Base-by-base conservation (phyloP, 1,140 invertebrate species). In the Muscidifurax raptorellus region DNA sequence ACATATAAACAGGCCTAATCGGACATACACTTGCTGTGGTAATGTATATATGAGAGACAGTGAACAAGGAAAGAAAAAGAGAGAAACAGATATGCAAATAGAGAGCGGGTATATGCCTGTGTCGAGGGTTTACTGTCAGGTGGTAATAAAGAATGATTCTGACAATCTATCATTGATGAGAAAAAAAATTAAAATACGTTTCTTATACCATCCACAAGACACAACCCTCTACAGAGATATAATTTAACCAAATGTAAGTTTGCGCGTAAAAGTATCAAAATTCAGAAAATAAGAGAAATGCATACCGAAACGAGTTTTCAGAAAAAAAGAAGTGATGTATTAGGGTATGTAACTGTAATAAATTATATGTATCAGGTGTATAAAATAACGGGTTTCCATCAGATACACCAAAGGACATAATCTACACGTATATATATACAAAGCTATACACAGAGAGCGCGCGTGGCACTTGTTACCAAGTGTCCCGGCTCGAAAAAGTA, bases 341-440 rank as follows among this genome's bases (percentile, higher is more conserved):
- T 47, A 47, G 36, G 74, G 44, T 28, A n/a, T n/a, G 22, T 76
- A 76, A 76, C 74, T 40, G 74, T 47, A 76, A 76, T 76, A 47
- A 44, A 76, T 76, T n/a, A 76, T 47, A 76, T 47, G 32, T 47
- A 47, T 76, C 36, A 76, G 52, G 52, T 59, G 22, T 59, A 76
- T 40, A 74, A n/a, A n/a, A 76, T 76, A 76, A 76, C 74, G 74
- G 40, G 40, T n/a, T 7, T 75, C 36, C 47, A n/a, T n/a, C n/a
- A 59, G 4, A 76, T 76, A 76, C 74, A 44, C 40, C 74, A 76
- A 76, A 40, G 36, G 10, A 36, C 71, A 74, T 30, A 59, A 59
- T 59, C 52, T 7, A 30, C 3, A 30, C 71, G 28, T 40, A 72
- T n/a, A 72, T 5, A 72, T 40, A 72, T n/a, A 72, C 7, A 72